Evolutionary conservation across 1,140 invertebrate species (phyloP).

Genomic region (Pantala flavescens): DNA sequence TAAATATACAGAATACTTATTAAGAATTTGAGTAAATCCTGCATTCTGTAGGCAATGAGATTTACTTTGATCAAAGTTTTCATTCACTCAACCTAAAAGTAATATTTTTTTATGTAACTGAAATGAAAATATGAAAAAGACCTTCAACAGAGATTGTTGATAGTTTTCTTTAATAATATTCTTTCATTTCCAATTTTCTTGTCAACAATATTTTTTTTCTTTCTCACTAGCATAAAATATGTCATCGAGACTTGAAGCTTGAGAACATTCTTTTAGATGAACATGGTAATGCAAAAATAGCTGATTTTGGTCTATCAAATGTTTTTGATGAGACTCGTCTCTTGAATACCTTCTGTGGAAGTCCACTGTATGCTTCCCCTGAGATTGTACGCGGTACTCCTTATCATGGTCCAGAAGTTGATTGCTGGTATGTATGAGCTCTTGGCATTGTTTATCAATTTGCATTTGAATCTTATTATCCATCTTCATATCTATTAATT

Average conservation of each 20-base stretch:
- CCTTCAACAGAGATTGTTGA: too few species aligned
- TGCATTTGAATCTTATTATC: constrained; percentile 13
- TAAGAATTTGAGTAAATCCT: too few species aligned
- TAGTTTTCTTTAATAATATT: too few species aligned
- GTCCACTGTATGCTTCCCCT: constrained; percentile 94
- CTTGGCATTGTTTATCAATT: background rate
- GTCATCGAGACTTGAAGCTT: constrained; percentile 95
- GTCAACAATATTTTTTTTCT: background rate
- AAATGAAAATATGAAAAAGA: too few species aligned
- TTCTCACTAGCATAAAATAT: constrained; percentile 72
- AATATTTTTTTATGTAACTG: too few species aligned
- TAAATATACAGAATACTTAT: too few species aligned
- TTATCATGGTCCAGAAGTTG: constrained; percentile 90
- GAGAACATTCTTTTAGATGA: constrained; percentile 97
- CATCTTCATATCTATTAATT: constrained; percentile 18
- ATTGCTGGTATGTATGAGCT: constrained; percentile 32
- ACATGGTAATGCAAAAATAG: constrained; percentile 95
- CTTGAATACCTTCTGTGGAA: constrained; percentile 93
- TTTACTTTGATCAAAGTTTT: too few species aligned
- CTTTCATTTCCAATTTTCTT: too few species aligned
- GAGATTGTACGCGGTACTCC: constrained; percentile 98
- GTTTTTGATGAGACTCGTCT: constrained; percentile 86
- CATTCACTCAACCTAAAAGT: too few species aligned
- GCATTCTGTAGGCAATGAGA: too few species aligned
- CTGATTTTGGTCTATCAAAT: constrained; percentile 97